Conservation (phyloP, 2,888 invertebrate species). For the Hesperia comma region DNA sequence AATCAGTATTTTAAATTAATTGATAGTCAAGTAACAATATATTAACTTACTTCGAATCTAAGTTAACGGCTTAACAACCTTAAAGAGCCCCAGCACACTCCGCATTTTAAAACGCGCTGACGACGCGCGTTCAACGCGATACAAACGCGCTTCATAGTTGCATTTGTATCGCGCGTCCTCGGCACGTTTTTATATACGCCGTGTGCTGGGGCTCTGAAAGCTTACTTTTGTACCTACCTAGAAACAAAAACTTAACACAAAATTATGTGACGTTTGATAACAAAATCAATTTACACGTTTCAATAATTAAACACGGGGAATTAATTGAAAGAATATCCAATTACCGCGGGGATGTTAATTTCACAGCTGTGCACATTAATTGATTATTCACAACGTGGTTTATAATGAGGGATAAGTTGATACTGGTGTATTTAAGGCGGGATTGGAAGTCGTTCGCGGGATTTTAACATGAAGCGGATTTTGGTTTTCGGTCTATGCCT, state of each 20-base stretch:
- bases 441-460: not conserved
- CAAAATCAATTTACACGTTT: slow-evolving; percentile 7
- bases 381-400: not conserved
- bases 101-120: too few species aligned
- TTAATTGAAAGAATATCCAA: slow-evolving; percentile 5
- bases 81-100: too few species aligned
- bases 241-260: not conserved
- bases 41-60: too few species aligned
- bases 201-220: too few species aligned
- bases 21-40: too few species aligned
- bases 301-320: slow-evolving; percentile 7
- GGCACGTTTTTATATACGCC: too few species aligned
- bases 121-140: too few species aligned
- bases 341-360: slow-evolving; percentile 5
- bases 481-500: slow-evolving; percentile 17
- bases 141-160: too few species aligned
- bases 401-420: not conserved
- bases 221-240: too few species aligned
- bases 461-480: slow-evolving; percentile 8
- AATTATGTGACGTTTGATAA: not conserved
- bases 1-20: too few species aligned
- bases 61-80: too few species aligned
- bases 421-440: not conserved
- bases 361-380: not conserved
- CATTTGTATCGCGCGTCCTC: too few species aligned